Conservation (phyloP, 2,113 vertebrate species). For the Chaetura pelagica region DNA sequence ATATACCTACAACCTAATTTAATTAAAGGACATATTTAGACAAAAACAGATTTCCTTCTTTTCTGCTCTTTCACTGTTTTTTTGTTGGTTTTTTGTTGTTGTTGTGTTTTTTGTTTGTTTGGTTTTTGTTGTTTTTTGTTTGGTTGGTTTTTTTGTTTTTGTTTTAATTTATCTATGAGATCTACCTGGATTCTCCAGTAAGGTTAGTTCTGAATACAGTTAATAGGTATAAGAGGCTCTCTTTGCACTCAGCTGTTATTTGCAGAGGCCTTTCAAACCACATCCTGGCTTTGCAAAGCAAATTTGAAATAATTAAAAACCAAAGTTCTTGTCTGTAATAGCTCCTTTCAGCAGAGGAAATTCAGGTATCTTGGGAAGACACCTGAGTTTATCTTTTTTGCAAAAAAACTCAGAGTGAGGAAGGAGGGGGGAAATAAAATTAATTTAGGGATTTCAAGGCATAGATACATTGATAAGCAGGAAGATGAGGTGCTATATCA, state of each 20-base stretch:
- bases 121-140: too few relatives aligned
- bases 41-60: not conserved
- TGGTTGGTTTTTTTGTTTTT: not conserved
- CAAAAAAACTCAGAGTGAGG: not conserved
- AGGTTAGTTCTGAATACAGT: not conserved
- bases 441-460: not conserved
- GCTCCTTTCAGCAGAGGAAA: not conserved
- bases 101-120: too few relatives aligned
- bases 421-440: not conserved
- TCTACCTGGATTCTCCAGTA: not conserved
- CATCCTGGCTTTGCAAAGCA: not conserved
- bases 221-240: not conserved
- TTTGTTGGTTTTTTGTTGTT: too few relatives aligned
- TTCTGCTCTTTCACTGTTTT: too few relatives aligned
- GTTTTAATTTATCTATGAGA: not conserved
- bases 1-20: not conserved
- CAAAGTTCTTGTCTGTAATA: not conserved
- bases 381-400: not conserved
- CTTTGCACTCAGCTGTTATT: not conserved
- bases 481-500: not conserved
- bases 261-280: not conserved
- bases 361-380: not conserved
- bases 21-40: not conserved
- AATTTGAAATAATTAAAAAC: not conserved
- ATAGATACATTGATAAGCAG: not conserved